Evolutionary conservation across 2,888 invertebrate species (phyloP), one percentile per base, ranked within the genome.

Genomic region (Yponomeuta evonymella): DNA sequence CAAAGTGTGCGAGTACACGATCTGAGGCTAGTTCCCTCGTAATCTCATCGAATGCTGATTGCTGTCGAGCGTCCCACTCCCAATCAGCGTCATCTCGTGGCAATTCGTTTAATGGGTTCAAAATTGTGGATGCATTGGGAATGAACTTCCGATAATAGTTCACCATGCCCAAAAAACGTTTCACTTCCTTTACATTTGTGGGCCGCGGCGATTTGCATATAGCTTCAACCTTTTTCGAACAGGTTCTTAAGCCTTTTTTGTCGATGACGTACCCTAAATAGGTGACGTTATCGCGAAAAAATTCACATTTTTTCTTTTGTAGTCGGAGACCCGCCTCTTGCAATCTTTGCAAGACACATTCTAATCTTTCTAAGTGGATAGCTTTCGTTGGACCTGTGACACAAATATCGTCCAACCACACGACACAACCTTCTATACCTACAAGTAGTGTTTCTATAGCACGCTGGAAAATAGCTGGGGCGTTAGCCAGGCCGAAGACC

Each of bases 71-170:
- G n/a, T n/a, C n/a, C n/a, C n/a, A n/a, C n/a, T n/a, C n/a, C n/a
- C n/a, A n/a, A n/a, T n/a, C n/a, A n/a, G n/a, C n/a, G n/a, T n/a
- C n/a, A n/a, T n/a, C n/a, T n/a, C n/a, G n/a, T n/a, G n/a, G n/a
- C n/a, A n/a, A n/a, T n/a, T n/a, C n/a, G n/a, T n/a, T n/a, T n/a
- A n/a, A n/a, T n/a, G n/a, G n/a, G n/a, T n/a, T n/a, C n/a, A n/a
- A n/a, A n/a, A n/a, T n/a, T n/a, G n/a, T n/a, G n/a, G n/a, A n/a
- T n/a, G n/a, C 70, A 33, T 73, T 72, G 6, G 72, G 73, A 10
- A 74, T 69, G 58, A 74, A 74, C 63, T 70, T 72, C 11, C 72
- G 48, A 58, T 62, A 51, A 33, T 74, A 73, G 48, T 73, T 73
- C 11, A 72, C 70, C 3, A 74, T 33, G 9, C 73, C 74, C 36